Conservation (phyloP, 2,113 vertebrate genomes). For the Acrocephalus arundinaceus region DNA sequence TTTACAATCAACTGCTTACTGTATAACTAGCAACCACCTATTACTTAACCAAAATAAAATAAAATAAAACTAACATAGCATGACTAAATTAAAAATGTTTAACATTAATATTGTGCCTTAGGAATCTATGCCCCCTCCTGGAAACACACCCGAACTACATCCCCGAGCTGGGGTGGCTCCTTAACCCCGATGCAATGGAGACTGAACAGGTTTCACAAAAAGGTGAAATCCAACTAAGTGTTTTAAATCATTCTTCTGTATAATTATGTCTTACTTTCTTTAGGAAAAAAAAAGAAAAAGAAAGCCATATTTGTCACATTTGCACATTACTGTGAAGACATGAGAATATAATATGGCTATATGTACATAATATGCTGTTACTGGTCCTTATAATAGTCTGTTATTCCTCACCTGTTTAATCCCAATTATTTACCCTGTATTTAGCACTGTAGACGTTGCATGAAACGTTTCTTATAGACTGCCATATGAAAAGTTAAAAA, state of each 20-base stretch:
- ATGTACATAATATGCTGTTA: conserved; percentile 53
- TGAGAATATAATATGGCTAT: conserved; percentile 67
- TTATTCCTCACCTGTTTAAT: conserved; percentile 47
- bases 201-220: conserved; percentile 40
- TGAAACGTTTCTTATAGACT: conserved; percentile 60
- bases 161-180: conserved; percentile 45
- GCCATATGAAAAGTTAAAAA: conserved; percentile 30
- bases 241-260: conserved; percentile 80
- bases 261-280: conserved; percentile 77
- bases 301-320: conserved; percentile 80
- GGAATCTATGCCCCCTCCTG: conserved; percentile 78
- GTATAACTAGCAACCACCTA: conserved; percentile 70
- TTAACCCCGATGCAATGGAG: conserved; percentile 9
- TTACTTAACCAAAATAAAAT: conserved; percentile 67
- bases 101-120: conserved; percentile 86
- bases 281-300: not conserved
- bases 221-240: conserved; percentile 61
- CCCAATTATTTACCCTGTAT: conserved; percentile 45
- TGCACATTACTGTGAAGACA: conserved; percentile 76
- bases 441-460: conserved; percentile 61
- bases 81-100: conserved; percentile 77
- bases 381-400: not conserved
- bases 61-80: conserved; percentile 70
- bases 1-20: conserved; percentile 76
- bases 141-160: conserved; percentile 71